phyloP scores from a whole-genome alignment of 2,888 invertebrate genomes.

The Blastobasis lacticolella region DNA sequence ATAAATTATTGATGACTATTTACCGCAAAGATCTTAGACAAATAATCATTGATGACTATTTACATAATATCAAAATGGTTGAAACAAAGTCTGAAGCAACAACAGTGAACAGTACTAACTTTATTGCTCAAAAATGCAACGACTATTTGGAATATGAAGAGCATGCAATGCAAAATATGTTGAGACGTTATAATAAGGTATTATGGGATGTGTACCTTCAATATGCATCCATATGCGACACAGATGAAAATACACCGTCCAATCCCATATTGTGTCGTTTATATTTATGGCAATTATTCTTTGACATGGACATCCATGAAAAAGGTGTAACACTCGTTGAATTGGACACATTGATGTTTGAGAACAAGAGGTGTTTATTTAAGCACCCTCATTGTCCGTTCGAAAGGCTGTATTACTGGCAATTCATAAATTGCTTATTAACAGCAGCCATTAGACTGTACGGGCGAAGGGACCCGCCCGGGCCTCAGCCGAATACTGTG shows the following conservation, averaged over 20 bases:
- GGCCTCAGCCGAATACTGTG: conserved; percentile 56
- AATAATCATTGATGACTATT: no score
- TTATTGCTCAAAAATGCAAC: no score
- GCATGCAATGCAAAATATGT: no score
- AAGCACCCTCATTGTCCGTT: conserved; percentile 69
- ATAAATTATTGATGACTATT: no score
- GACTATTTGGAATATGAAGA: no score
- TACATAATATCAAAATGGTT: no score
- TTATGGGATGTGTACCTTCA: conserved; percentile 52
- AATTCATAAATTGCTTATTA: conserved; percentile 73
- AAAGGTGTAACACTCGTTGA: conserved; percentile 66
- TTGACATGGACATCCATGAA: conserved; percentile 68
- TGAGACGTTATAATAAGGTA: no score
- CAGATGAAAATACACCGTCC: conserved; percentile 21
- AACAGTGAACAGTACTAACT: no score
- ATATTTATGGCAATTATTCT: conserved; percentile 76
- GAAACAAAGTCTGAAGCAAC: no score
- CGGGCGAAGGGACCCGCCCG: conserved; percentile 41
- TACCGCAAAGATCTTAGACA: no score
- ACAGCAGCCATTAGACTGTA: conserved; percentile 65
- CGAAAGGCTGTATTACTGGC: conserved; percentile 76
- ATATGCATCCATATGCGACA: conserved; percentile 65
- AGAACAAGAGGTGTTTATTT: conserved; percentile 61
- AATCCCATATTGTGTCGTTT: conserved; percentile 62
- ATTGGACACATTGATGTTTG: conserved; percentile 62